Evolutionary conservation across 2,888 invertebrate genomes (phyloP).

Genomic region (Ypsolopha scabrella): DNA sequence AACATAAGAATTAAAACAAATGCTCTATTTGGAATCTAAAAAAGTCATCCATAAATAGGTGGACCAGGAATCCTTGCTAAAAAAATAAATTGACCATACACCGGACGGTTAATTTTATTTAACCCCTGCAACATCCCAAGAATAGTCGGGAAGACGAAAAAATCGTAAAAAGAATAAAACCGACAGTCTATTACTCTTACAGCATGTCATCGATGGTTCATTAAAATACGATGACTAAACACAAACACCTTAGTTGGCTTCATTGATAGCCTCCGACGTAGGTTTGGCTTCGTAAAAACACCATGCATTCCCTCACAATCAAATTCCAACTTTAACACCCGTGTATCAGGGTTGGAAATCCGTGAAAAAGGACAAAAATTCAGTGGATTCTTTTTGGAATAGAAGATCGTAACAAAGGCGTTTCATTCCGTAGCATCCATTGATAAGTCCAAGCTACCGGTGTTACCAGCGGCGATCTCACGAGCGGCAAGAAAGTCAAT

Average conservation of each 20-base stretch:
- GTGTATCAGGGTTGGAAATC: not conserved
- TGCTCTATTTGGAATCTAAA: too few species aligned
- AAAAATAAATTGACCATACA: constrained; percentile 29
- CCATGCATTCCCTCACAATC: constrained; percentile 12
- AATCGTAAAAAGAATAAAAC: constrained; percentile 65
- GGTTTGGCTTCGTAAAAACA: constrained; percentile 51
- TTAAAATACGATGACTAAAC: constrained; percentile 70
- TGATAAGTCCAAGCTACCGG: constrained; percentile 67
- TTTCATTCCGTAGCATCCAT: constrained; percentile 67
- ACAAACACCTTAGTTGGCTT: constrained; percentile 64
- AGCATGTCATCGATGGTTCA: constrained; percentile 69
- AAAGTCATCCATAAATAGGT: too few species aligned
- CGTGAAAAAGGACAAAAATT: constrained; percentile 16
- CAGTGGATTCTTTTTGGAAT: constrained; percentile 42
- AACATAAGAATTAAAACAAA: too few species aligned
- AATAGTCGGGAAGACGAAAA: constrained; percentile 35
- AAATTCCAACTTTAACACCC: not conserved
- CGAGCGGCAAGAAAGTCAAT: constrained; percentile 44
- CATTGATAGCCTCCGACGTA: constrained; percentile 68
- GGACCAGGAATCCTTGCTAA: constrained; percentile 35
- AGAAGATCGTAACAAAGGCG: constrained; percentile 60
- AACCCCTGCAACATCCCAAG: constrained; percentile 42
- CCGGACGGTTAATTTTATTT: constrained; percentile 38
- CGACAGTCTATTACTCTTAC: constrained; percentile 65
- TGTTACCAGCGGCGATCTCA: constrained; percentile 61